Percentiles rank a stretch among this genome's conserved stretches.
phyloP scores from a whole-genome alignment of 2,888 invertebrate genomes.

The Scaptomyza flava region DNA sequence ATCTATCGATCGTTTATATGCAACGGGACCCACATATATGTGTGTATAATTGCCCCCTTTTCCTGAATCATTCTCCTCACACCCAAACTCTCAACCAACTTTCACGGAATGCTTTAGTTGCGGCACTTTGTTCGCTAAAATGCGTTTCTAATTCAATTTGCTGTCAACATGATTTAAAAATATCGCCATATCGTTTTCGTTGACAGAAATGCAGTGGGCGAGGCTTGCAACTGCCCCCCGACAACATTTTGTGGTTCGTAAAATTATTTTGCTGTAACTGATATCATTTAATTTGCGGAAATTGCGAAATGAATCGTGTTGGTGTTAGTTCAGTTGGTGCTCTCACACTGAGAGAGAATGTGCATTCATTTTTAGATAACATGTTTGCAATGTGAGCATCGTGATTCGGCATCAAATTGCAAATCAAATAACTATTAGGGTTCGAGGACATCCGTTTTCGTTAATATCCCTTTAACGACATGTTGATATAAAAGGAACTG shows the following conservation, averaged over 20 bases:
- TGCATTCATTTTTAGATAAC: conserved; percentile 19
- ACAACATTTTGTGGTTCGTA: conserved; percentile 51
- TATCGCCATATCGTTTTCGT: conserved; percentile 36
- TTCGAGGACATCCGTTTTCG: conserved; percentile 25
- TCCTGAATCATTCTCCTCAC: conserved; percentile 6
- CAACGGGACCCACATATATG: conserved; percentile 4
- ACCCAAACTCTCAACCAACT: not conserved
- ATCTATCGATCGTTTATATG: conserved; percentile 34
- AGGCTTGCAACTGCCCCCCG: conserved; percentile 28
- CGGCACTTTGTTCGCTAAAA: conserved; percentile 56
- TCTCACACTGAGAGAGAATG: not conserved
- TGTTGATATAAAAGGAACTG: not conserved
- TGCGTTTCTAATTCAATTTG: conserved; percentile 76
- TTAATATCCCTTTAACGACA: too few species aligned
- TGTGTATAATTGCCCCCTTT: conserved; percentile 7
- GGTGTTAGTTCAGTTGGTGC: conserved; percentile 29
- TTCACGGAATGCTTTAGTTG: conserved; percentile 17
- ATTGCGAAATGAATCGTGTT: conserved; percentile 40
- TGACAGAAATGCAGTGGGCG: conserved; percentile 48
- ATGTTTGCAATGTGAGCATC: conserved; percentile 22
- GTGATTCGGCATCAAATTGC: conserved; percentile 15
- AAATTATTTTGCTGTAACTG: conserved; percentile 68
- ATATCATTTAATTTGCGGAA: conserved; percentile 73
- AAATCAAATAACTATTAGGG: conserved; percentile 43
- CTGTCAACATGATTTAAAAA: conserved; percentile 59